phyloP scores from a whole-genome alignment of 1,140 invertebrate genomes.

The Listronotus oregonensis region DNA sequence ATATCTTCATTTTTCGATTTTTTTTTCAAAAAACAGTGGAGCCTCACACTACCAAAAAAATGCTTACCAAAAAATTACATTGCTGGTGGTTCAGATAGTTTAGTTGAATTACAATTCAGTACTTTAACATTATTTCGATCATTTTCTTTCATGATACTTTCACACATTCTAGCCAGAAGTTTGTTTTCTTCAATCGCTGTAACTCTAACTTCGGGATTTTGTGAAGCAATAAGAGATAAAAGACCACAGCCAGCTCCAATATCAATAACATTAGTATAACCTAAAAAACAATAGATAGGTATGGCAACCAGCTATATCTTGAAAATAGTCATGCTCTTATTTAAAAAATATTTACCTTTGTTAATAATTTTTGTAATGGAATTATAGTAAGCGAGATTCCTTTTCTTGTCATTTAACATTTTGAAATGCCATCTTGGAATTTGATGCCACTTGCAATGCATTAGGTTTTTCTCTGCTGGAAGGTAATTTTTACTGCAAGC shows the following conservation, averaged over 20 bases:
- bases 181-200: slow-evolving; percentile 71
- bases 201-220: slow-evolving; percentile 62
- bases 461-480: slow-evolving; percentile 45
- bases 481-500: slow-evolving; percentile 39
- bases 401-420: slow-evolving; percentile 76
- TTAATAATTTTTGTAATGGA: slow-evolving; percentile 66
- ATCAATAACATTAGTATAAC: slow-evolving; percentile 67
- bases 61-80: slow-evolving; percentile 61
- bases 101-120: slow-evolving; percentile 61
- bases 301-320: too few relatives aligned
- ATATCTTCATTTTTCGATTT: too few relatives aligned
- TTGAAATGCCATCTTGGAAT: slow-evolving; percentile 81
- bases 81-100: slow-evolving; percentile 59
- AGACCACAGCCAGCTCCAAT: slow-evolving; percentile 78
- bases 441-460: slow-evolving; percentile 44
- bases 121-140: slow-evolving; percentile 60
- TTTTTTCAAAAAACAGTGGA: too few relatives aligned
- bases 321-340: too few relatives aligned
- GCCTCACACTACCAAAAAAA: too few relatives aligned
- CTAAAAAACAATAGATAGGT: slow-evolving; percentile 40
- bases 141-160: slow-evolving; percentile 63
- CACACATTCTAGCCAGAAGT: slow-evolving; percentile 66
- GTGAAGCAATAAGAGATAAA: slow-evolving; percentile 66
- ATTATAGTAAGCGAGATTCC: slow-evolving; percentile 68
- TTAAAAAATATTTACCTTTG: slow-evolving; percentile 46